phyloP scores from a whole-genome alignment of 2,113 vertebrate genomes.

The Eonycteris spelaea region DNA sequence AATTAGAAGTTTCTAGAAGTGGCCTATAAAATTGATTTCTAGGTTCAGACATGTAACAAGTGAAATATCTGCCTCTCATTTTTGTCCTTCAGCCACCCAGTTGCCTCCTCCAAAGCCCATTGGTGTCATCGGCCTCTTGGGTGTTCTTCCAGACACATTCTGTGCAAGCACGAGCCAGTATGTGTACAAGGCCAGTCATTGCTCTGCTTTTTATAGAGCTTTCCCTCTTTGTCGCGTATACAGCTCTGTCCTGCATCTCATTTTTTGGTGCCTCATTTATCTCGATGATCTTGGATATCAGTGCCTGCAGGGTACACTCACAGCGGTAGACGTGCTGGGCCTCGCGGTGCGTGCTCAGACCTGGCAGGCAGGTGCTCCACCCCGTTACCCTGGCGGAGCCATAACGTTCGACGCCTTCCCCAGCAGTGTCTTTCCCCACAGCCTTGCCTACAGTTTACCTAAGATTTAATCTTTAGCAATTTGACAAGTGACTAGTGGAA shows the following conservation, averaged over 20 bases:
- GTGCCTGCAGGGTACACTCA: not conserved
- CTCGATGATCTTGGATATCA: not conserved
- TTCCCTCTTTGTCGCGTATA: rapidly evolving
- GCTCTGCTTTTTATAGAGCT: not conserved
- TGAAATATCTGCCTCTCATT: not conserved
- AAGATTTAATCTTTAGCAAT: not conserved
- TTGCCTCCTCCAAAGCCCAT: not conserved
- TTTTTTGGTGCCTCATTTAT: too few relatives aligned
- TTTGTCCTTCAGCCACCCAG: not conserved
- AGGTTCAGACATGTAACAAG: not conserved
- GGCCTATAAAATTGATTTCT: not conserved
- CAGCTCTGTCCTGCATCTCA: not conserved
- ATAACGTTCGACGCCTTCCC: not conserved
- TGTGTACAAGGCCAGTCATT: rapidly evolving
- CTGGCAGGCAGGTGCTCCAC: not conserved
- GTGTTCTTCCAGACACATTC: not conserved
- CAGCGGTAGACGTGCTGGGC: not conserved
- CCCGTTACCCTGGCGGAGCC: not conserved
- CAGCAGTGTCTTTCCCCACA: too few relatives aligned
- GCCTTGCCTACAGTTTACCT: not conserved
- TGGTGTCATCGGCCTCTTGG: not conserved
- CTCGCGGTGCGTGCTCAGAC: rapidly evolving
- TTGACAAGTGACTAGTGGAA: not conserved
- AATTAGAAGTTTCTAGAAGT: not conserved
- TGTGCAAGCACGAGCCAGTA: not conserved